Evolutionary conservation across 2,797 vertebrate species (phyloP).

Genomic region (Kryptolebias ocellatus): DNA sequence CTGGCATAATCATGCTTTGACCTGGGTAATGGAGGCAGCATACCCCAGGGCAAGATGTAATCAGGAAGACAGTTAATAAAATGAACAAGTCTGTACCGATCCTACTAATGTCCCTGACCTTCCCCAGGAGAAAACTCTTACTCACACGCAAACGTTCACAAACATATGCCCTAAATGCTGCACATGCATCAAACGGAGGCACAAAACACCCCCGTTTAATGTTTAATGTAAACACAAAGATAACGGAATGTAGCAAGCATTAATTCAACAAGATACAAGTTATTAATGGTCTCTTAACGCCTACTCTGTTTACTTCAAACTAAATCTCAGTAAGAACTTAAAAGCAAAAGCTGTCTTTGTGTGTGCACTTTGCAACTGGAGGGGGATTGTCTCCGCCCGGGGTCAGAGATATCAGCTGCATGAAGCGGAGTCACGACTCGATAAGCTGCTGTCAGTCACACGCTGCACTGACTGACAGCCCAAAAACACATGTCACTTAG

Average conservation of each 20-base stretch:
- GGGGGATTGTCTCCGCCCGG: slow-evolving; percentile 15
- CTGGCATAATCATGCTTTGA: slow-evolving; percentile 73
- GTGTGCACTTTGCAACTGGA: slow-evolving; percentile 14
- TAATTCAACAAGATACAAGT: slow-evolving; percentile 16
- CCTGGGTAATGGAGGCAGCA: slow-evolving; percentile 77
- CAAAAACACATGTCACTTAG: slow-evolving; percentile 36
- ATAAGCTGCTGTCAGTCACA: slow-evolving; percentile 58
- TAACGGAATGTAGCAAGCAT: slow-evolving; percentile 4
- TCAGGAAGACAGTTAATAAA: slow-evolving; percentile 78
- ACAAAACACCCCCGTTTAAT: slow-evolving; percentile 19
- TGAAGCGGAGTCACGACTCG: slow-evolving; percentile 30
- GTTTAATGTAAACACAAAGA: slow-evolving; percentile 18
- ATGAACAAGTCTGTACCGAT: slow-evolving; percentile 74
- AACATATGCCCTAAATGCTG: slow-evolving; percentile 10
- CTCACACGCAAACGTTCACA: slow-evolving; percentile 31
- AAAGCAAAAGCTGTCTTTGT: slow-evolving; percentile 37
- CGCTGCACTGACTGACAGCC: slow-evolving; percentile 42
- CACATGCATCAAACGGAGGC: slow-evolving; percentile 6
- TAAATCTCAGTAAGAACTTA: neutral
- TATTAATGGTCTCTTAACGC: slow-evolving; percentile 12
- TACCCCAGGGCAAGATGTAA: slow-evolving; percentile 73
- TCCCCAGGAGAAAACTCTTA: slow-evolving; percentile 50
- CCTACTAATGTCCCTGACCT: slow-evolving; percentile 71
- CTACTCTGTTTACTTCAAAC: slow-evolving; percentile 7
- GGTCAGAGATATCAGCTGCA: slow-evolving; percentile 37